Evolutionary conservation across 2,888 invertebrate species (phyloP), one percentile per base, ranked within the genome.

Genomic region (Ophion ellenae): DNA sequence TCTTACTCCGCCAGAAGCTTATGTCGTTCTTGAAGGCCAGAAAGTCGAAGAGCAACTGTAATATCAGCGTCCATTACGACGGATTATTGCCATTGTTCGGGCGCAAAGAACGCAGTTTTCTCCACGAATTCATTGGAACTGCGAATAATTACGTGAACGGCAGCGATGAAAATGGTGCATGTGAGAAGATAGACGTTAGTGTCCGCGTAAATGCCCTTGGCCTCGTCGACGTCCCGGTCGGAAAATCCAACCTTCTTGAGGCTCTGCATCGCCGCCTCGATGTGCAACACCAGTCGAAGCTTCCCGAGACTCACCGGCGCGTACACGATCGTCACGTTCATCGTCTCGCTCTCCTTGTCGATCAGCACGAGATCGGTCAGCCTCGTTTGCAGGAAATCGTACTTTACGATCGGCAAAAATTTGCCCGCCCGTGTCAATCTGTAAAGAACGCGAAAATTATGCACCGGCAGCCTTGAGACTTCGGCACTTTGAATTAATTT

Each of bases 1-100:
- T 96, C 91, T 98, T 97, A 28, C 96, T 96, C 82, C 97, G 96
- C 99, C 99, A 99, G 94, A 99, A 99, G 80, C 96, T 96, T 0
- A 99, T 97, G 91, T 99, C 99, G 94, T 99, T 99, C 95, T 99
- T 99, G 93, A 99, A 99, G 0, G 99, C 98, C 78, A 99, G 95
- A 92, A 99, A 98, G 94, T 99, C 99, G 92, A 99, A 98, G 63
- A 99, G 94, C 86, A 99, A 95, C 98, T 99, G 95, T 20, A 95
- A 96, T 24, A 24, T 89, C 86, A 69, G 73, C 14, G 2, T 67
- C 28, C 28, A 10, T 17, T 14, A 17, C 5, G 17, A 17, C 17
- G 14, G 1, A 53, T 53, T 53, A 53, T 0, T 53, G 4, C 4
- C 53, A 53, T 17, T 5, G 4, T 53, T 53, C 14, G 3, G 14